Evolutionary conservation across 2,113 vertebrate species (phyloP).

Genomic region (Mobula hypostoma): DNA sequence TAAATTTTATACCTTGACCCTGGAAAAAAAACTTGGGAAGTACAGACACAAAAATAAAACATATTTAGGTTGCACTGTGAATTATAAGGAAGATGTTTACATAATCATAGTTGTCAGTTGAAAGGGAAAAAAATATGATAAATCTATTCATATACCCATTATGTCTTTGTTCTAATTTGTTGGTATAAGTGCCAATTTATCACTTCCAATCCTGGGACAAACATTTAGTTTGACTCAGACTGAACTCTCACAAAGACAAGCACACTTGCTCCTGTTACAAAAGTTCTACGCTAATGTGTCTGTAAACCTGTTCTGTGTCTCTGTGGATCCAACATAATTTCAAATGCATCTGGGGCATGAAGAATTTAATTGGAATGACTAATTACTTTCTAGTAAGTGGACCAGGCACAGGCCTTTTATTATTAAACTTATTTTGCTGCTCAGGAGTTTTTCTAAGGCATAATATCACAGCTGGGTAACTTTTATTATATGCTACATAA

Average conservation of each 20-base stretch:
- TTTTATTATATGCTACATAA: neutral
- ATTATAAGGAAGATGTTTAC: neutral
- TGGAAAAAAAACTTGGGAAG: neutral
- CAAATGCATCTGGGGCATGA: slow-evolving; percentile 12
- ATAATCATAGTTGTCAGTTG: neutral
- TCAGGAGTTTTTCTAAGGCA: neutral
- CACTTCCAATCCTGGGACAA: neutral
- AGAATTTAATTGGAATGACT: neutral
- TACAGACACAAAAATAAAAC: neutral
- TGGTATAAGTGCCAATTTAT: neutral
- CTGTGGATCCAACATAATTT: neutral
- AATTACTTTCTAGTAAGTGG: slow-evolving; percentile 10
- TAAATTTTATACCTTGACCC: neutral
- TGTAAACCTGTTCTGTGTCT: neutral
- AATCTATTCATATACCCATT: neutral
- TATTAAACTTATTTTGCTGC: neutral
- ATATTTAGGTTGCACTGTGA: neutral
- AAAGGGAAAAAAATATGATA: neutral
- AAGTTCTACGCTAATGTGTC: neutral
- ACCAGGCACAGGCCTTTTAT: neutral
- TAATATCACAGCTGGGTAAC: slow-evolving; percentile 4
- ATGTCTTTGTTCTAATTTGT: neutral
- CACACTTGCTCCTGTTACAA: neutral
- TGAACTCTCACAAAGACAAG: neutral
- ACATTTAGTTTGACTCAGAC: neutral